Evolutionary conservation across 2,888 invertebrate species (phyloP), one percentile per base, ranked within the genome.

Genomic region (Tinea pellionella): DNA sequence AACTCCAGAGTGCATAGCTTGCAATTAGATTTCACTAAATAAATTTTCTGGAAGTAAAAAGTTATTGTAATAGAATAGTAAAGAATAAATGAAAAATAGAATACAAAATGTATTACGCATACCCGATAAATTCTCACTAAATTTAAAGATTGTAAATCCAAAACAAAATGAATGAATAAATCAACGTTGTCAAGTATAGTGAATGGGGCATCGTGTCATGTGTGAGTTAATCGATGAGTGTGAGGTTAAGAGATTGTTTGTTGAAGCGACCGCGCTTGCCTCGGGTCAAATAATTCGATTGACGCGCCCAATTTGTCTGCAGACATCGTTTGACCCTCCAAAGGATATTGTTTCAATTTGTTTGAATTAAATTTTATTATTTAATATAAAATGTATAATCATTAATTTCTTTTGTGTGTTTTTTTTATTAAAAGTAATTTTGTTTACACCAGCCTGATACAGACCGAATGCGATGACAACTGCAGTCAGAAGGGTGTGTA

Each of bases 241-340:
- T 69, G 69, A 60, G 37, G 24, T 70, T 65, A 71, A 16, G 13
- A 75, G 78, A 79, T 80, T 77, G 76, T 64, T 80, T 77, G 76
- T 64, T 62, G 51, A 24, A 30, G 29, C 59, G 30, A 42, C 15
- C 32, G 32, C 37, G n/a, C n/a, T 37, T 37, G 16, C 15, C 18
- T 11, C 71, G 78, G 85, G 83, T 86, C 85, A 84, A 80, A 74
- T 86, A 80, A 84, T 80, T 83, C 78, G 82, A 84, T 84, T 81
- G 80, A 74, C 81, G 77, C 77, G 73, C 74, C 80, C 81, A 84
- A 85, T 84, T 82, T 79, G 79, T 80, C 75, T 72, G 74, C 75
- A 69, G 70, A 66, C 69, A 24, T 24, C 24, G 51, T 68, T 11
- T 57, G 57, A 57, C 57, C 57, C 53, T 24, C 9, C 24, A 6